Percentiles rank a stretch among this genome's conserved stretches.
Conservation (phyloP, 1,140 invertebrate species). For the Triops cancriformis region DNA sequence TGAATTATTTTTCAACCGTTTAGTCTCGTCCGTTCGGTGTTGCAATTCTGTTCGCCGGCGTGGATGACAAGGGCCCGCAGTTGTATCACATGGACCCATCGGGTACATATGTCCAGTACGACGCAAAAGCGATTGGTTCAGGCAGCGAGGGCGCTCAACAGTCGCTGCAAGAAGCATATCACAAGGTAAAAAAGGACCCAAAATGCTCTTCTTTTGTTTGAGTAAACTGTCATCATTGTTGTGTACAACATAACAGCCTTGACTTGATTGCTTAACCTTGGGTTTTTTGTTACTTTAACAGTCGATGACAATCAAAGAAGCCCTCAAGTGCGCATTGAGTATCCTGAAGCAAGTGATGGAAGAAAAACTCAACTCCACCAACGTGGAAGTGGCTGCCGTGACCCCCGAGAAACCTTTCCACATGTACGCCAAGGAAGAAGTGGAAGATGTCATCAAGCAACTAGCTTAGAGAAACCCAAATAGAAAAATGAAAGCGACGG, state of each 20-base stretch:
- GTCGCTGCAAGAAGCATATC: conserved; percentile 78
- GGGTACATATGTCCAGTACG: conserved; percentile 91
- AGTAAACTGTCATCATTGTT: not conserved
- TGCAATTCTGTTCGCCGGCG: conserved; percentile 81
- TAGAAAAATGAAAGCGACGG: not conserved
- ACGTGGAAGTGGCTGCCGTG: conserved; percentile 95
- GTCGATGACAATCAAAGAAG: conserved; percentile 94
- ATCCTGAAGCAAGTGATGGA: conserved; percentile 99
- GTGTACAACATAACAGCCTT: not conserved
- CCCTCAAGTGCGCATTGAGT: conserved; percentile 78
- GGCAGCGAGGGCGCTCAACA: conserved; percentile 99
- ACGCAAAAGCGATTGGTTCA: conserved; percentile 98
- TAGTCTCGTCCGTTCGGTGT: conserved; percentile 96
- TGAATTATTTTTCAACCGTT: conserved; percentile 15
- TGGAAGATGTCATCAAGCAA: conserved; percentile 80
- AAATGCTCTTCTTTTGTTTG: not conserved
- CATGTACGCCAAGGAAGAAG: conserved; percentile 81
- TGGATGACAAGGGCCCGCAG: conserved; percentile 70
- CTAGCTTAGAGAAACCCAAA: conserved; percentile 48
- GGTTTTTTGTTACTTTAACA: conserved; percentile 45
- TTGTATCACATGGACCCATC: conserved; percentile 98
- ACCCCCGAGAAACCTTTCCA: conserved; percentile 75
- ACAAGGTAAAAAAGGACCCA: conserved; percentile 51
- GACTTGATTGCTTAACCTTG: not conserved
- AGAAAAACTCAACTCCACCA: conserved; percentile 93